Evolutionary conservation across 1,140 invertebrate genomes (phyloP), one percentile per base, ranked within the genome.

Genomic region (Drosophila kurseongensis): DNA sequence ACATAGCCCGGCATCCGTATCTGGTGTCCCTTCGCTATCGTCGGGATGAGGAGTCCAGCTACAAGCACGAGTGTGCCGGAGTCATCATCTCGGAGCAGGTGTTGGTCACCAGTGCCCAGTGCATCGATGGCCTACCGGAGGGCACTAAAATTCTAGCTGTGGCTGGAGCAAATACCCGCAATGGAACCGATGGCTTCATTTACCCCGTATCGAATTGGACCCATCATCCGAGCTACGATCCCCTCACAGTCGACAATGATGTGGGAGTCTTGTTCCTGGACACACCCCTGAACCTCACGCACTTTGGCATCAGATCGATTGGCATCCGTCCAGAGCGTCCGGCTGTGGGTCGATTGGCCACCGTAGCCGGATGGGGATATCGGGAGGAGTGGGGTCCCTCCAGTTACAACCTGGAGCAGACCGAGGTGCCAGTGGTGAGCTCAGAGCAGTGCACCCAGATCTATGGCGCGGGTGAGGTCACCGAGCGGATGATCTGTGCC

Each of bases 301-400:
- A 68, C 40, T 48, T 32, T 7, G 66, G 88, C 0, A 52, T 84
- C 0, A 38, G 78, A 12, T 69, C 84, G 2, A 76, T 89, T 4
- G 42, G 7, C 9, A 42, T 91, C 13, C 76, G 78, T 8, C 5
- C 51, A 5, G 47, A 79, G 14, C 68, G 75, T 10, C 91, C 91
- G 1, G 74, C 76, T 0, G 84, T 86, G 29, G 92, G 93, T 5
- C 91, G 80, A 1, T 58, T 85, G 13, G 93, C 93, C 12, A 92
- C 85, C 14, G 92, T 94, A 1, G 92, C 93, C n/a, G 95, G 95
- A 48, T 95, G 94, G 94, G 94, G 94, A 29, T 85, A 92, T 36
- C 69, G 91, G 10, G 72, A 78, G 60, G 93, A 94, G 78, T 85
- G 71, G 73, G 94, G 93, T n/a, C 63, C 73, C 4, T 72, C 92